phyloP scores from a whole-genome alignment of 2,797 vertebrate genomes.

The Acanthurus tractus region DNA sequence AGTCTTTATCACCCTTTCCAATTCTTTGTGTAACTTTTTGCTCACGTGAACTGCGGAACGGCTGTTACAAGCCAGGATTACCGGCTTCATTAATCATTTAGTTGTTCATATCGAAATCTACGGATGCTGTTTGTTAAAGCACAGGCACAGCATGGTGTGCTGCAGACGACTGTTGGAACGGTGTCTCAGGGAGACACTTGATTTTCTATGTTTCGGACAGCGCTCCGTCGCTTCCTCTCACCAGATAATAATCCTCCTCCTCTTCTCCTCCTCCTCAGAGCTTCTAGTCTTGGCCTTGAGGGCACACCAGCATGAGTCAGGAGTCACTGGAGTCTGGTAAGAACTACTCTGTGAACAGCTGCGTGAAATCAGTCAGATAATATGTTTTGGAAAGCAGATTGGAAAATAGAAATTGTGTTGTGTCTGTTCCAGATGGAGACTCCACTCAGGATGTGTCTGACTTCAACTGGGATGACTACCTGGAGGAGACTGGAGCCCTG shows the following conservation, averaged over 20 bases:
- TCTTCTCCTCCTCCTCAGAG: slow-evolving; percentile 67
- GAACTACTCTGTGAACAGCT: slow-evolving; percentile 49
- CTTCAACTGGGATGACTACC: slow-evolving; percentile 98
- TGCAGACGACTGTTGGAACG: background rate
- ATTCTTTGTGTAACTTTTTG: slow-evolving; percentile 22
- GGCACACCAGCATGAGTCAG: slow-evolving; percentile 84
- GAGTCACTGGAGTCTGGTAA: slow-evolving; percentile 86
- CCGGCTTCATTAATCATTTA: slow-evolving; percentile 26
- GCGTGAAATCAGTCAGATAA: slow-evolving; percentile 40
- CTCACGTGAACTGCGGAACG: slow-evolving; percentile 25
- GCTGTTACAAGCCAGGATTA: slow-evolving; percentile 5
- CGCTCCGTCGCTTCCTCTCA: slow-evolving; percentile 28
- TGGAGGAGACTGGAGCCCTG: slow-evolving; percentile 93
- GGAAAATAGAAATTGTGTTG: slow-evolving; percentile 17
- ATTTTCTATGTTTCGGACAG: slow-evolving; percentile 33
- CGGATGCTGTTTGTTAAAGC: background rate
- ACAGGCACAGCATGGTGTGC: background rate
- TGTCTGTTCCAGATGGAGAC: slow-evolving; percentile 87
- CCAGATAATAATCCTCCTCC: slow-evolving; percentile 36
- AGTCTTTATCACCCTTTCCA: slow-evolving; percentile 16
- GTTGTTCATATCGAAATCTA: background rate
- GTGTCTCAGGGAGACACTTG: background rate
- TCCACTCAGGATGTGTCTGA: slow-evolving; percentile 92
- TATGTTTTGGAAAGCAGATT: slow-evolving; percentile 34
- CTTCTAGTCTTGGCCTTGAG: slow-evolving; percentile 69